A percentile compares a stretch with the other conserved stretches of the same genome.
phyloP scores from a whole-genome alignment of 2,113 vertebrate genomes.

The Thymallus thymallus region DNA sequence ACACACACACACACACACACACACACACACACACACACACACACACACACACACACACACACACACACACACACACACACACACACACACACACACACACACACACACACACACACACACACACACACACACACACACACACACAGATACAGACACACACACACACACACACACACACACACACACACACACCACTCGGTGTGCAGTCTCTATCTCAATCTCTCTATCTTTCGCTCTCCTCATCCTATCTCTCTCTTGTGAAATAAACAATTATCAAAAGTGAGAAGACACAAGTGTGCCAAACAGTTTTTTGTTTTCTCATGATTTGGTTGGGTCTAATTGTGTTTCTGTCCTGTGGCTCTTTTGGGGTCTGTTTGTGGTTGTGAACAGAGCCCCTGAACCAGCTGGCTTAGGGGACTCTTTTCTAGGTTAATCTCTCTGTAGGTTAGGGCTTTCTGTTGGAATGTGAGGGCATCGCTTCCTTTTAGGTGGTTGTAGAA shows the following conservation, averaged over 20 bases:
- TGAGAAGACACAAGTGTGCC: no score
- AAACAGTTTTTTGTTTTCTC: no score
- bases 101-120: neutral
- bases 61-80: neutral
- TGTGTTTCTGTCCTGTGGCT: no score
- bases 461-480: no score
- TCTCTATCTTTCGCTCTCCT: constrained; percentile 12
- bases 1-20: constrained; percentile 1
- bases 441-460: no score
- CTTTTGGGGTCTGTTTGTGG: no score
- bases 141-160: constrained; percentile 1
- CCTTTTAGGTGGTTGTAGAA: no score
- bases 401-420: no score
- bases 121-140: neutral
- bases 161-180: neutral
- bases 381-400: no score
- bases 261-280: no score
- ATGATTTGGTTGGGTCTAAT: no score
- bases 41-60: neutral
- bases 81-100: neutral
- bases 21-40: neutral
- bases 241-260: neutral
- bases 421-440: no score
- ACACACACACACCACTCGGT: constrained; percentile 31
- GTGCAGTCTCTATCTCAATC: constrained; percentile 37